A percentile compares a stretch with the other conserved stretches of the same genome.
These are phyloP conservation scores for Tetragonula carbonaria DNA, from an alignment of 2,888 invertebrate genomes.

Conservation along the genomic window DNA sequence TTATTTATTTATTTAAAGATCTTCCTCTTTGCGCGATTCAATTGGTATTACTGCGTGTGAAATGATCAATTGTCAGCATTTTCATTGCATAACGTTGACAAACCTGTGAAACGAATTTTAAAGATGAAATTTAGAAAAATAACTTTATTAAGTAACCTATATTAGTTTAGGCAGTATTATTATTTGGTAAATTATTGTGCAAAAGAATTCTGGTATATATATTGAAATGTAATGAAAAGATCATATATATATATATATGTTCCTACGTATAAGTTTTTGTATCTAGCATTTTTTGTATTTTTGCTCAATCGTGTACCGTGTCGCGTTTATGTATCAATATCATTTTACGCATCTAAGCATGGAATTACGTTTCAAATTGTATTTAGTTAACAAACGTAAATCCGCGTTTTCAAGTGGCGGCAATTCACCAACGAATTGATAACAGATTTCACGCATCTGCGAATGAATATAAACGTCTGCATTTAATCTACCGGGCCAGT, in stretches of 20 bases:
- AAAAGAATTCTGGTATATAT: no score
- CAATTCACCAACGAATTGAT: not conserved
- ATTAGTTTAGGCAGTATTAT: no score
- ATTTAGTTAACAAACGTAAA: not conserved
- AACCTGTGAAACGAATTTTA: no score
- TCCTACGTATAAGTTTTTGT: not conserved
- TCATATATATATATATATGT: not conserved
- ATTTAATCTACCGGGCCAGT: slow-evolving; percentile 25
- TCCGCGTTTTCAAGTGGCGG: not conserved
- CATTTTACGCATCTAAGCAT: not conserved
- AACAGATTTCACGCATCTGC: not conserved
- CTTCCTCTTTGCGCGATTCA: no score
- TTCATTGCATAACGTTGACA: no score
- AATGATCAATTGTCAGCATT: no score
- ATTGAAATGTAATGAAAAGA: not conserved
- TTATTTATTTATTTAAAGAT: not conserved
- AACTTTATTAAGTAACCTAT: no score
- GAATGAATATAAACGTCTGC: not conserved
- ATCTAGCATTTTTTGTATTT: not conserved
- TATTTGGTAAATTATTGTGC: no score
- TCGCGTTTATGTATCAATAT: not conserved
- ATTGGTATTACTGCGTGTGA: no score
- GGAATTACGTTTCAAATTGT: not conserved
- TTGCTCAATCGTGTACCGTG: not conserved
- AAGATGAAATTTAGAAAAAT: no score